These are phyloP conservation scores for Gymnosoma rotundatum DNA, from an alignment of 2,888 invertebrate genomes.

Conservation along the genomic window DNA sequence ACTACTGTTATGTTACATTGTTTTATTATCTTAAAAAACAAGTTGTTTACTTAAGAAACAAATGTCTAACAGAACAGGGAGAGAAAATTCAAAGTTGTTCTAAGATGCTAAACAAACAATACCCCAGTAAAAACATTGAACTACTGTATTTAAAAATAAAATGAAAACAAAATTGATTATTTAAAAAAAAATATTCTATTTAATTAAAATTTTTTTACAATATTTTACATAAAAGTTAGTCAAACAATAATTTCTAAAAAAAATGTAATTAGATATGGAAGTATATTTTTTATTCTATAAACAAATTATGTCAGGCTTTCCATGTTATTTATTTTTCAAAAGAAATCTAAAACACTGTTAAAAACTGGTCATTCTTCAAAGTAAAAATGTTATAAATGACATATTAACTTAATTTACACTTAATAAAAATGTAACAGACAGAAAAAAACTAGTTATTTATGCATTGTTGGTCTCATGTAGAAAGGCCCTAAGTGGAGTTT, in stretches of 20 bases:
- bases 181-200: too few species aligned
- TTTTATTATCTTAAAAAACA: slow-evolving; percentile 17
- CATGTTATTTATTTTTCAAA: too few species aligned
- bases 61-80: slow-evolving; percentile 3
- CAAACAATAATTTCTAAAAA: neutral
- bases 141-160: neutral
- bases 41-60: slow-evolving; percentile 17
- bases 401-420: neutral
- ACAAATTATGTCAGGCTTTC: neutral
- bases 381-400: neutral
- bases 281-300: neutral
- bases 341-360: too few species aligned
- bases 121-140: neutral
- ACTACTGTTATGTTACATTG: neutral
- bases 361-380: neutral
- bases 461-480: too few species aligned
- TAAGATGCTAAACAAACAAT: neutral
- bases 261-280: neutral
- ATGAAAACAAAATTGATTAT: neutral
- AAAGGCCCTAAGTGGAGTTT: too few species aligned
- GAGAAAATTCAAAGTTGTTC: neutral
- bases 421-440: neutral
- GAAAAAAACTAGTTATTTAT: neutral
- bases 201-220: too few species aligned
- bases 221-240: too few species aligned